These are phyloP conservation scores for Crotalus tigris DNA, from an alignment of 2,113 vertebrate genomes.

Conservation along the genomic window DNA sequence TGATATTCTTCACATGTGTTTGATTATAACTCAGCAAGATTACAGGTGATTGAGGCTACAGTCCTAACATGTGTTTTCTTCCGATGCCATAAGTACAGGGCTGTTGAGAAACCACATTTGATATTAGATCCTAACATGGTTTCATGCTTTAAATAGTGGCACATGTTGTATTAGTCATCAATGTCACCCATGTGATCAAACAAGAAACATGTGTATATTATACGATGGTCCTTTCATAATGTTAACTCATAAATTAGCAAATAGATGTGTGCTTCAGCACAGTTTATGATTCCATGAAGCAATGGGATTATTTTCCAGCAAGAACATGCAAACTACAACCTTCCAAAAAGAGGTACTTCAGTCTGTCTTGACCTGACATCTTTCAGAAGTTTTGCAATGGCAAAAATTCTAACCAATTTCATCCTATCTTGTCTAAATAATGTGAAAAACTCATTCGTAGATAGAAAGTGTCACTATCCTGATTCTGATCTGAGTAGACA, in stretches of 20 bases:
- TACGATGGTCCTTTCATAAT: not conserved
- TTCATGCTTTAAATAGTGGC: not conserved
- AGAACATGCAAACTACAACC: not conserved
- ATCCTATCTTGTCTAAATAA: not conserved
- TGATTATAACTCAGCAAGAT: not conserved
- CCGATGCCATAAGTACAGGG: not conserved
- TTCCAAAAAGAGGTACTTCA: not conserved
- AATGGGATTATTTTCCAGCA: not conserved
- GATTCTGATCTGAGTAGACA: not conserved
- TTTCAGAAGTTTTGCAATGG: not conserved
- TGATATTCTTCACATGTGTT: not conserved
- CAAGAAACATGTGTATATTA: not conserved
- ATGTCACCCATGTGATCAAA: not conserved
- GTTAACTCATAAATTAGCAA: not conserved
- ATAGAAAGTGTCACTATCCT: not conserved
- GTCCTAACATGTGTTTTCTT: not conserved
- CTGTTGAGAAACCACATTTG: not conserved
- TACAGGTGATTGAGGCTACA: not conserved
- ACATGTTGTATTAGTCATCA: not conserved
- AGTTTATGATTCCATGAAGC: not conserved
- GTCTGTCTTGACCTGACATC: not conserved
- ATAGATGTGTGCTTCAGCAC: not conserved
- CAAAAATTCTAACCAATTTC: not conserved
- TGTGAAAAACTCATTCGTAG: not conserved
- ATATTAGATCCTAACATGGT: not conserved